Evolutionary conservation across 2,113 vertebrate genomes (phyloP), one percentile per base, ranked within the genome.

Genomic region (Bos indicus): DNA sequence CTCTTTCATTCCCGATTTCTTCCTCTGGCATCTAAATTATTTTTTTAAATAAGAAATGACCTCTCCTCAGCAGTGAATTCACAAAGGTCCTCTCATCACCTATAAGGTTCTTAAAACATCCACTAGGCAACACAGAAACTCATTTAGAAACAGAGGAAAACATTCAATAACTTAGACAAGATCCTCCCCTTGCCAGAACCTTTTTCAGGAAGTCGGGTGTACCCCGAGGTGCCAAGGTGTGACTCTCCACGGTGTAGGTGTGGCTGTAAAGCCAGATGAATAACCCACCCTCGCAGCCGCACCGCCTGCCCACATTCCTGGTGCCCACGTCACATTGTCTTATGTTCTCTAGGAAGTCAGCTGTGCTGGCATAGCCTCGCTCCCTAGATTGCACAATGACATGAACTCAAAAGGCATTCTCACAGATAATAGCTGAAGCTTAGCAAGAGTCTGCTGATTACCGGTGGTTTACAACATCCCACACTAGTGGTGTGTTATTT

Each of bases 401-500:
- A 28, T 43, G 51, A 54, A 92, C 62, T 80, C n/a, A 7, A 21
- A 57, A 97, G 84, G 56, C 51, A 54, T 83, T 96, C 52, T 93
- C 36, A 4, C 0, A 9, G 85, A 86, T 67, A 91, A 30, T 19
- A 33, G 46, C 16, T 94, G 86, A 88, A 26, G 51, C 60, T 89
- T 95, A 88, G 88, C 46, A 95, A 90, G 40, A 28, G 25, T 59
- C 81, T 80, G 88, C 64, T 64, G 88, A 85, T 91, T 30, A 4
- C 46, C 71, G 30, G 84, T 16, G 52, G 81, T 94, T 97, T 95
- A 85, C 85, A 90, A 82, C 94, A 82, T 74, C 74, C 56, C 28
- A 36, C 88, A 57, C 46, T 36, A 87, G 82, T 12, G 28, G 23
- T 40, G 60, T 94, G 92, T 91, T 97, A 93, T 94, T 95, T 96